Evolutionary conservation across 2,113 vertebrate genomes (phyloP).

Genomic region (Oncorhynchus keta): DNA sequence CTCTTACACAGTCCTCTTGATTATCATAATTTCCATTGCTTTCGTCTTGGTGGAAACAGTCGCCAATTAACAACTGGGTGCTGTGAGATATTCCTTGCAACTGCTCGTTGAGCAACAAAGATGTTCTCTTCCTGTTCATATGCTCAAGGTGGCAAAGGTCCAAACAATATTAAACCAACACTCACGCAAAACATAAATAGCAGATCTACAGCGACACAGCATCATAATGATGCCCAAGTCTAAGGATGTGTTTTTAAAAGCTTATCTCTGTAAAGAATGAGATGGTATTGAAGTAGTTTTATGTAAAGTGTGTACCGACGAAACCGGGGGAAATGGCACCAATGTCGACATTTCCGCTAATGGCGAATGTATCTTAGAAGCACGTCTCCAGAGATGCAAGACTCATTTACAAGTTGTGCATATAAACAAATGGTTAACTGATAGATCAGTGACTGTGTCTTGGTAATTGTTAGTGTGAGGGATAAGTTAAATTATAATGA

Average conservation of each 20-base stretch:
- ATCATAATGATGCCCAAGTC: constrained; percentile 11
- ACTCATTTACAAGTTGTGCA: constrained; percentile 20
- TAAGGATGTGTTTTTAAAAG: constrained; percentile 7
- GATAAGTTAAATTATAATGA: too few relatives aligned
- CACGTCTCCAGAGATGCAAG: constrained; percentile 38
- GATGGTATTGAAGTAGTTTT: neutral
- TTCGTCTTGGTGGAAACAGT: constrained; percentile 6
- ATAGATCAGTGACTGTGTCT: neutral
- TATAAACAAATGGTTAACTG: neutral
- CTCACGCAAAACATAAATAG: constrained; percentile 30
- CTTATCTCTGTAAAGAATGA: neutral
- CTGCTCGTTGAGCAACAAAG: constrained; percentile 81
- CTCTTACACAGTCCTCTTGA: too few relatives aligned
- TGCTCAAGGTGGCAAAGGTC: constrained; percentile 77
- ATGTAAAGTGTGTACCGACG: neutral
- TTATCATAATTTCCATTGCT: too few relatives aligned
- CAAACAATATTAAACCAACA: constrained; percentile 30
- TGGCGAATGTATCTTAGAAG: constrained; percentile 26
- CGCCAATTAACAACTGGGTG: constrained; percentile 33
- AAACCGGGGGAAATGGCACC: constrained; percentile 1
- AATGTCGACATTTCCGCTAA: constrained; percentile 37
- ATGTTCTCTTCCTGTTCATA: constrained; percentile 83
- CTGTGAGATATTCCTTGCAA: constrained; percentile 61
- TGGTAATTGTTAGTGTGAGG: too few relatives aligned
- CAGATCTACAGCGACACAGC: neutral